Percentiles rank a stretch among this genome's conserved stretches.
Conservation (phyloP, 1,140 invertebrate species). For the Helicoverpa armigera region DNA sequence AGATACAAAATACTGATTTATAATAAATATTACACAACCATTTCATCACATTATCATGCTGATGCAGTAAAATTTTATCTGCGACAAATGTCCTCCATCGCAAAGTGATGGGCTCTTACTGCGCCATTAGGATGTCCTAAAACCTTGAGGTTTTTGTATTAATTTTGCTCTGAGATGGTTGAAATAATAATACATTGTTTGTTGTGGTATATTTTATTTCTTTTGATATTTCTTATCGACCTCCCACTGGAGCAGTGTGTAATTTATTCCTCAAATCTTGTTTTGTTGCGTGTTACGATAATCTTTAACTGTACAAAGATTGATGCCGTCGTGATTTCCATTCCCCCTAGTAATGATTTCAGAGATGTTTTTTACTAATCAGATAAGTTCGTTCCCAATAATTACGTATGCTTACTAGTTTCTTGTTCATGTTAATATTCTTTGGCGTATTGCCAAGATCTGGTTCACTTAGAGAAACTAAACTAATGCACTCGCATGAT, state of each 20-base stretch:
- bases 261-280: neutral
- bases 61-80: slow-evolving; percentile 4
- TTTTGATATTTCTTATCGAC: slow-evolving; percentile 15
- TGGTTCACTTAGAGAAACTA: slow-evolving; percentile 21
- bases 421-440: slow-evolving; percentile 3
- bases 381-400: slow-evolving; percentile 1
- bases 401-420: slow-evolving; percentile 16
- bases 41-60: neutral
- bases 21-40: neutral
- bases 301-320: neutral
- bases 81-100: neutral
- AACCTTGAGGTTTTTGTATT: neutral
- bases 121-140: slow-evolving; percentile 4
- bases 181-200: neutral
- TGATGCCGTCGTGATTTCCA: no score
- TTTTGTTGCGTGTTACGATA: neutral
- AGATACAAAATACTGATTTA: neutral
- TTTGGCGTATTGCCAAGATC: neutral
- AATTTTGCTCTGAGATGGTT: neutral
- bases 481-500: slow-evolving; percentile 14
- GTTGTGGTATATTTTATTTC: neutral
- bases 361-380: neutral
- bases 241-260: neutral
- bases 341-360: no score
- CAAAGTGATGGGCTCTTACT: neutral